Percentiles rank a stretch among this genome's conserved stretches.
Conservation (phyloP, 2,888 invertebrate species). For the Ecliptopera silaceata region DNA sequence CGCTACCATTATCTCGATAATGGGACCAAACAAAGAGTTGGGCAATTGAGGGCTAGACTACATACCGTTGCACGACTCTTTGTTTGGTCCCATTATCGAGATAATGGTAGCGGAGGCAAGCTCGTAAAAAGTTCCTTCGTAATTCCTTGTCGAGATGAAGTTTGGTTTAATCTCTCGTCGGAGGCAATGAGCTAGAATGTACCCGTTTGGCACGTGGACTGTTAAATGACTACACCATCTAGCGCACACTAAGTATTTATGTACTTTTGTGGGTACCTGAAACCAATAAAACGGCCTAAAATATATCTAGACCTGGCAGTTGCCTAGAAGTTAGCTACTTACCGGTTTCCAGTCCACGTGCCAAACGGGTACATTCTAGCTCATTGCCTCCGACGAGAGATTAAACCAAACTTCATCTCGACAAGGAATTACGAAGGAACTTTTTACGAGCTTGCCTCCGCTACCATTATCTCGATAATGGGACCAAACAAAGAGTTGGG, state of each 20-base stretch:
- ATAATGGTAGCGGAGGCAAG: conserved; percentile 4
- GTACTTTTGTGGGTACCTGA: neutral
- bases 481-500: conserved; percentile 15
- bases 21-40: conserved; percentile 15
- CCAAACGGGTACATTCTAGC: conserved; percentile 18
- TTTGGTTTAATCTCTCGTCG: conserved; percentile 38
- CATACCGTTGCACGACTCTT: neutral
- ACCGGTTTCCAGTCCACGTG: conserved; percentile 23
- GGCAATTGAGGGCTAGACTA: neutral
- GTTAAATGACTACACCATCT: too few species aligned
- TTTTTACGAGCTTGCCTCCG: conserved; percentile 18
- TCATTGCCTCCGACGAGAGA: conserved; percentile 35
- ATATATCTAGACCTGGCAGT: neutral
- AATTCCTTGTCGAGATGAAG: conserved; percentile 35
- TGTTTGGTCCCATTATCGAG: conserved; percentile 13
- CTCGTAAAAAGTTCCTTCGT: conserved; percentile 29
- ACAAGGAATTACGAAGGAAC: conserved; percentile 36
- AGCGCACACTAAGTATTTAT: too few species aligned
- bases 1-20: conserved; percentile 9
- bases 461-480: conserved; percentile 10
- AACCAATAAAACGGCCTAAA: neutral
- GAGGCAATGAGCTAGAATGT: conserved; percentile 28
- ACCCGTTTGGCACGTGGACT: conserved; percentile 18
- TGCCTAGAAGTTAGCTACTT: conserved; percentile 8
- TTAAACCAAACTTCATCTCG: conserved; percentile 34